Evolutionary conservation across 2,113 vertebrate genomes (phyloP), one percentile per base, ranked within the genome.

Genomic region (Pterocles orientalis): DNA sequence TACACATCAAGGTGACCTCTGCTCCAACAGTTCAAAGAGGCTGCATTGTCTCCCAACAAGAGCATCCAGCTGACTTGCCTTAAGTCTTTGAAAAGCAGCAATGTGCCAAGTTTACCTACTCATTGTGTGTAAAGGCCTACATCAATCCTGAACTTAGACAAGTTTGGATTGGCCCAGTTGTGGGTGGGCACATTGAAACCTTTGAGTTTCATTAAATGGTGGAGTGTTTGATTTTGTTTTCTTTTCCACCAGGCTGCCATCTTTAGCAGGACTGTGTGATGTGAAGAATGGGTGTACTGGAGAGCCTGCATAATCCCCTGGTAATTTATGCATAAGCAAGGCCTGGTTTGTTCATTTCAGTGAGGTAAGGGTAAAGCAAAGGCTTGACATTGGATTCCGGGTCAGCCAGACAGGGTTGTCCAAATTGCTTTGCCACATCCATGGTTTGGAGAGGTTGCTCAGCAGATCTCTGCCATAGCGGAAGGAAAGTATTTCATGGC

Each of bases 81-180:
- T 28, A 69, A 92, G 77, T 60, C 60, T 84, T 86, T 84, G 83
- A 68, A 88, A 86, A 92, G 68, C 25, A 83, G 31, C 69, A 61
- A 92, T 64, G 7, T 79, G 90, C 77, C 92, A 94, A 93, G 69
- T 93, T 94, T 95, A 92, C 92, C 95, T 90, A 83, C 79, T 94
- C 43, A 60, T 58, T 94, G 24, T 86, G 48, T 60, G 62, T 54
- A 58, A 81, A 81, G 80, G 39, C 76, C 76, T 86, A 88, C 86
- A 93, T 88, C 88, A 93, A 20, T 84, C 80, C 64, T 90, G 56
- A 84, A 76, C 26, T 94, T 82, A 90, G 64, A 56, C 96, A 95
- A 94, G 94, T 92, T 68, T 86, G 69, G 60, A 83, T 81, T 90
- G 69, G 92, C 45, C 86, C 54, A 15, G 0, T 89, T 88, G 90